phyloP scores from a whole-genome alignment of 2,113 vertebrate species.

The Typhlomys cinereus region DNA sequence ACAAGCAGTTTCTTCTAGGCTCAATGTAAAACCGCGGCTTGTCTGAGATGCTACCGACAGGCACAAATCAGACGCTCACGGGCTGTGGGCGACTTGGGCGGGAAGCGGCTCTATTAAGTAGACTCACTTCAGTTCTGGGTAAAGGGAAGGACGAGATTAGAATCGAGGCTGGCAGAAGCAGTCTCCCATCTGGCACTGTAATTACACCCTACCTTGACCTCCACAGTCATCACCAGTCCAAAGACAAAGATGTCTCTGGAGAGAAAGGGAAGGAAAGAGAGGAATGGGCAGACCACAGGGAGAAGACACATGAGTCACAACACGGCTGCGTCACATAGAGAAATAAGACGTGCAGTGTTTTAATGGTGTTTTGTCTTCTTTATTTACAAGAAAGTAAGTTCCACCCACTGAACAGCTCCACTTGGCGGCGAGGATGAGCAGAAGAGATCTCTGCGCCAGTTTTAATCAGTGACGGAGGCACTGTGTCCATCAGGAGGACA shows the following conservation, averaged over 20 bases:
- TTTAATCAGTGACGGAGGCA: neutral
- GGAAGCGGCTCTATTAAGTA: slow-evolving; percentile 40
- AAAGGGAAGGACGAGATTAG: slow-evolving; percentile 54
- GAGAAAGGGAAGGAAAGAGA: too few relatives aligned
- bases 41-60: neutral
- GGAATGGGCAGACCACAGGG: neutral
- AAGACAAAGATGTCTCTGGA: neutral
- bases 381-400: neutral
- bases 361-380: neutral
- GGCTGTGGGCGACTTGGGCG: neutral
- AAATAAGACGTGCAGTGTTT: neutral
- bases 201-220: slow-evolving; percentile 56
- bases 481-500: neutral
- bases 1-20: neutral
- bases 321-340: neutral
- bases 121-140: slow-evolving; percentile 54
- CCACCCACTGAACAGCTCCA: neutral
- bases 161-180: slow-evolving; percentile 55
- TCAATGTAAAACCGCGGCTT: neutral
- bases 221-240: neutral
- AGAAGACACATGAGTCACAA: neutral
- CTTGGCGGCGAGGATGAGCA: neutral
- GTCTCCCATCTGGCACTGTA: slow-evolving; percentile 61
- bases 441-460: accelerated
- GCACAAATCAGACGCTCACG: neutral